Base-by-base conservation (phyloP, 2,888 invertebrate genomes). In the Cecidostiba fungosa region DNA sequence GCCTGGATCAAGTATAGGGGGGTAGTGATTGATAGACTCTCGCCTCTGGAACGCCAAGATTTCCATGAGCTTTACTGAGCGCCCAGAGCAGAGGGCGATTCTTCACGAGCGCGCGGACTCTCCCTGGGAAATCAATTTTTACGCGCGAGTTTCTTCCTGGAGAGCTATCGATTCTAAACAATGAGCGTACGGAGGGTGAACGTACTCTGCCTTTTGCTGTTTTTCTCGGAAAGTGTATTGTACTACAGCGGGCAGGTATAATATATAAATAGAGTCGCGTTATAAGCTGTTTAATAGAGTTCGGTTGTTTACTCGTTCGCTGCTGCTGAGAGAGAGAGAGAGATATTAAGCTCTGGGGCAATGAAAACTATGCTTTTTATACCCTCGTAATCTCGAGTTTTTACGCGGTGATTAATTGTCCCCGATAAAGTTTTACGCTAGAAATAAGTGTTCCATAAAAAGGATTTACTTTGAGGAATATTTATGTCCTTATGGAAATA, bases 21-120 rank as follows among this genome's bases (percentile, higher is more conserved):
- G 66, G 36, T 23, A n/a, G 79, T 84, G 82, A 82, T 82, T 66
- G 82, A 82, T 74, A 50, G 82, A 82, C 73, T 81, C 81, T 16
- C 12, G 69, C 26, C 29, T 32, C 43, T 12, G 32, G 54, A 73
- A 59, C 73, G 59, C 32, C 29, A 43, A 29, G 72, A 81, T 73
- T 81, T 59, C 73, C 59, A 62, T 73, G 79, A 69, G 10, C 12
- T 50, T 14, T 47, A 47, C 73, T 29, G 16, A 8, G 36, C 19
- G 29, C 39, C 39, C 32, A 3, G 19, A 8, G 26, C n/a, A n/a
- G 76, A 50, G 19, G n/a, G 39, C 39, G 73, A 73, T 73, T 73
- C 39, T 73, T 73, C 73, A 73, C 73, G 43, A 43, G 32, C 23
- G 1, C 36, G 69, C 29, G 8, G 62, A 10, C 23, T 36, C 32